Conservation (phyloP, 2,888 invertebrate genomes). For the Marronus borbonicus region DNA sequence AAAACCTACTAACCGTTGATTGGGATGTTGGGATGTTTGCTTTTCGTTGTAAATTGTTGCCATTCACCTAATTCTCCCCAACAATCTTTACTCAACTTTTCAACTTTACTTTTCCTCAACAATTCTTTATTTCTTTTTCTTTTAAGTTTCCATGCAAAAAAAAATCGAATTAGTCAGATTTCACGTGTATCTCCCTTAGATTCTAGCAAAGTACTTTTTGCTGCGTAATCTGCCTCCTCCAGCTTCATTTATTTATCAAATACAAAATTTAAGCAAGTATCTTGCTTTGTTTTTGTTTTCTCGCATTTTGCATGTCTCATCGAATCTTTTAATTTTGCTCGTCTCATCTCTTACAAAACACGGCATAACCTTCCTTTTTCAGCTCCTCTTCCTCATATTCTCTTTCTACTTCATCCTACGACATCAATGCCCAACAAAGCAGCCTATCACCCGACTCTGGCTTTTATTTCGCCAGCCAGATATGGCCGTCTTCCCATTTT, state of each 20-base stretch:
- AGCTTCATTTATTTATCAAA: neutral
- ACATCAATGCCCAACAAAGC: neutral
- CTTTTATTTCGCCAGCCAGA: neutral
- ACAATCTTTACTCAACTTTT: too few relatives aligned
- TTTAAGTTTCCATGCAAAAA: too few relatives aligned
- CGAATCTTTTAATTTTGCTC: neutral
- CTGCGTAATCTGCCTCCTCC: neutral
- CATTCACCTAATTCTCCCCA: too few relatives aligned
- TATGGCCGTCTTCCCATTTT: neutral
- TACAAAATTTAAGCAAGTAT: neutral
- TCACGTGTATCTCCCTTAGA: too few relatives aligned
- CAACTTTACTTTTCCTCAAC: too few relatives aligned
- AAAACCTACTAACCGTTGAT: too few relatives aligned
- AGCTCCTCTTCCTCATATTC: too few relatives aligned
- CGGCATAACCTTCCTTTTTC: neutral
- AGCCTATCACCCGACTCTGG: neutral
- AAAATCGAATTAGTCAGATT: too few relatives aligned
- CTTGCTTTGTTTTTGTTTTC: too few relatives aligned
- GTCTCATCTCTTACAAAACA: neutral
- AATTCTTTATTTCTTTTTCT: too few relatives aligned
- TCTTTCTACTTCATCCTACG: neutral
- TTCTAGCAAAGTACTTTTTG: neutral
- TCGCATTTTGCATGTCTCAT: neutral
- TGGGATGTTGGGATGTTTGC: too few relatives aligned
- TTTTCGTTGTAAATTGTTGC: too few relatives aligned